A percentile compares a stretch with the other conserved stretches of the same genome.
Conservation (phyloP, 2,113 vertebrate species). For the Galbula dea region DNA sequence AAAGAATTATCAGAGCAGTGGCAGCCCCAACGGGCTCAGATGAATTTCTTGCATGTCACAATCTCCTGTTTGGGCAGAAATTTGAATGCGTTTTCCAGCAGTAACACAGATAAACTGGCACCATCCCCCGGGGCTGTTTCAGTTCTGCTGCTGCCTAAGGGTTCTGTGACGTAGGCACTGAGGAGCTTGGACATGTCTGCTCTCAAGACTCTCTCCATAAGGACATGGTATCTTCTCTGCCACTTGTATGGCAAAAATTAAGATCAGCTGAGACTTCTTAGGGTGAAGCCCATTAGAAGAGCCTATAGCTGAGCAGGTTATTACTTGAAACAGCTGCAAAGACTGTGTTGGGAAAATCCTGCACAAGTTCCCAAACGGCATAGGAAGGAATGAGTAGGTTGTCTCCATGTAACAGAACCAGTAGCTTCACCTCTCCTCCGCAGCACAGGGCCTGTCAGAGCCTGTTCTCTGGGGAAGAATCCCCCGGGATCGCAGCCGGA, state of each 20-base stretch:
- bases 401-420: neutral
- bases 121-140: neutral
- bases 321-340: neutral
- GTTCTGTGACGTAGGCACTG: neutral
- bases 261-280: neutral
- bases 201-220: neutral
- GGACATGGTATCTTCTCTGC: neutral
- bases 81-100: constrained; percentile 49
- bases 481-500: neutral
- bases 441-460: neutral
- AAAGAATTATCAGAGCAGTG: constrained; percentile 39
- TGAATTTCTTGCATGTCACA: constrained; percentile 38
- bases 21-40: constrained; percentile 8
- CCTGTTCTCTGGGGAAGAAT: neutral
- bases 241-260: neutral
- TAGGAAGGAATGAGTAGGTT: neutral
- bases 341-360: neutral
- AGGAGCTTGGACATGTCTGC: constrained; percentile 26
- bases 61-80: constrained; percentile 55
- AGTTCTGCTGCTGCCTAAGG: constrained; percentile 17
- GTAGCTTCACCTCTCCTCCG: neutral
- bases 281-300: neutral
- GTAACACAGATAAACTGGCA: constrained; percentile 31
- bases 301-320: neutral
- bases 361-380: neutral